phyloP scores from a whole-genome alignment of 2,113 vertebrate genomes.

The Agapornis roseicollis region DNA sequence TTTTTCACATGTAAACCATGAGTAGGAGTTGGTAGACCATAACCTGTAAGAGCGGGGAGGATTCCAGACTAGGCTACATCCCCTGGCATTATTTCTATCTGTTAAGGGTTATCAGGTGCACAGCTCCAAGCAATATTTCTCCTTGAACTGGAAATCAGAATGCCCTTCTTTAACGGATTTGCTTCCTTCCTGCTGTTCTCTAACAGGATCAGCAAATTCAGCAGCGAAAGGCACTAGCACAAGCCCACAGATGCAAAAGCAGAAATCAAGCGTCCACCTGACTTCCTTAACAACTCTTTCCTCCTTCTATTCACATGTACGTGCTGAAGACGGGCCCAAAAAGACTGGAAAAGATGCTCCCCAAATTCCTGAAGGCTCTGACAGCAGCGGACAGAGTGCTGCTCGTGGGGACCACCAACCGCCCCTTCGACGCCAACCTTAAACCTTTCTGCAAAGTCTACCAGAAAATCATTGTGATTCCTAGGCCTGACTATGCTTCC shows the following conservation, averaged over 20 bases:
- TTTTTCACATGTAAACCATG: neutral
- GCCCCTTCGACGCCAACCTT: conserved; percentile 78
- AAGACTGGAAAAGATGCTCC: conserved; percentile 77
- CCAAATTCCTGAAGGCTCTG: conserved; percentile 77
- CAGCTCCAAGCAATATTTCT: neutral
- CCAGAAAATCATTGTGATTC: conserved; percentile 82
- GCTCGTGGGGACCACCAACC: conserved; percentile 77
- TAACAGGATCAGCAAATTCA: neutral
- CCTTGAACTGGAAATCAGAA: neutral
- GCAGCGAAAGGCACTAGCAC: neutral
- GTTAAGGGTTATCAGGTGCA: neutral
- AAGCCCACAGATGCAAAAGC: neutral
- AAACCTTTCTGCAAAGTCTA: conserved; percentile 79
- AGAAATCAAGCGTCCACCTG: neutral
- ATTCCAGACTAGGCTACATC: neutral
- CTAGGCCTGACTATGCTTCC: conserved; percentile 84
- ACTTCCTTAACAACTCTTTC: neutral
- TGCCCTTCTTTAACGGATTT: neutral
- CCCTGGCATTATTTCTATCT: neutral
- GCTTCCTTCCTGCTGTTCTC: neutral
- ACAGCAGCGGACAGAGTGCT: conserved; percentile 79
- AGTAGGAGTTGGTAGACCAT: neutral
- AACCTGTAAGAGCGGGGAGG: neutral
- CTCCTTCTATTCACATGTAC: neutral
- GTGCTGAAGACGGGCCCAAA: conserved; percentile 71